Conservation (phyloP, 2,113 vertebrate genomes). For the Gorsachius goisagi region DNA sequence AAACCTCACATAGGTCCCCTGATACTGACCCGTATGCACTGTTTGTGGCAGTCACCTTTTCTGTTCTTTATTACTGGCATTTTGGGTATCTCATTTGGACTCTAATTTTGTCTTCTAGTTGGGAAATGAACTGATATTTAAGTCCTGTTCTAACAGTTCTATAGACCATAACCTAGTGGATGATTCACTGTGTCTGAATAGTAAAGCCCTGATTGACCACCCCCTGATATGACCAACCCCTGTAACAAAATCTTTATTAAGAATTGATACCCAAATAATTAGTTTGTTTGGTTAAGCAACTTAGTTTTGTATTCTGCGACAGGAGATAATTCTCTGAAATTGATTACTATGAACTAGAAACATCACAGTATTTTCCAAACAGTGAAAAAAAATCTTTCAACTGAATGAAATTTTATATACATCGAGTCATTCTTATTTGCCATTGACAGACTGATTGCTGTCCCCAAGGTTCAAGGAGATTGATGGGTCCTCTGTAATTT, state of each 20-base stretch:
- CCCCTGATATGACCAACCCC: background rate
- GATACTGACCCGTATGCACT: background rate
- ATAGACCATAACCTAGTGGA: background rate
- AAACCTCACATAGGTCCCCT: background rate
- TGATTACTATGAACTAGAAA: background rate
- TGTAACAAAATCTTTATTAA: background rate
- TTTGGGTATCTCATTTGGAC: background rate
- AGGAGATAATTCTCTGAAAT: background rate
- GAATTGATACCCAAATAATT: background rate
- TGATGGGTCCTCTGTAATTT: background rate
- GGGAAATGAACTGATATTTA: background rate
- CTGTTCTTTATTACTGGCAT: background rate
- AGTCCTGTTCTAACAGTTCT: background rate
- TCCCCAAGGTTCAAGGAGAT: background rate
- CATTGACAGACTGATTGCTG: background rate
- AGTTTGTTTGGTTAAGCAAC: background rate
- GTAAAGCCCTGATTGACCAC: background rate
- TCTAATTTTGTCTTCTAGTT: background rate
- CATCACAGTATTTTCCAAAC: background rate
- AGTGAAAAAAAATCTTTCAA: background rate
- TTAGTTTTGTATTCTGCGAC: background rate
- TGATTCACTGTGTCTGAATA: background rate
- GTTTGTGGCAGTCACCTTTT: background rate
- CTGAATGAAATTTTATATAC: background rate
- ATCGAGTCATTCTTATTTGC: background rate